A percentile compares a stretch with the other conserved stretches of the same genome.
phyloP scores from a whole-genome alignment of 2,888 invertebrate genomes.

The Bellardia pandia region DNA sequence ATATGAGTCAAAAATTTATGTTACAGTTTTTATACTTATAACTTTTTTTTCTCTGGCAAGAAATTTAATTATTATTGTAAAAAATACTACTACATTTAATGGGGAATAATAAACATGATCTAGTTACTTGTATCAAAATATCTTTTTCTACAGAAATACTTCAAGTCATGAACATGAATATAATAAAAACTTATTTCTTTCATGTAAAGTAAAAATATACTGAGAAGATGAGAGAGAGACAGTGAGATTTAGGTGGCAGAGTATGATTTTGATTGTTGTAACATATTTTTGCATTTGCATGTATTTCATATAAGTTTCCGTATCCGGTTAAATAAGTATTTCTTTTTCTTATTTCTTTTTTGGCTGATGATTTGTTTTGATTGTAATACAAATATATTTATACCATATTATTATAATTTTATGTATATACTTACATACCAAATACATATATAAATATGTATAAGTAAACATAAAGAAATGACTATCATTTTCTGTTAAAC shows the following conservation, averaged over 20 bases:
- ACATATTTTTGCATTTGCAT: constrained; percentile 21
- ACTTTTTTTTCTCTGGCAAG: neutral
- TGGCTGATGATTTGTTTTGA: neutral
- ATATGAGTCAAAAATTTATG: neutral
- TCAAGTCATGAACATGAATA: neutral
- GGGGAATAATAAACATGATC: neutral
- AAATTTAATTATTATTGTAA: constrained; percentile 14
- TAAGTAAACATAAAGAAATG: too few species aligned
- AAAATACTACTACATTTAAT: neutral
- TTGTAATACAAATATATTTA: neutral
- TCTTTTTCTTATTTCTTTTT: neutral
- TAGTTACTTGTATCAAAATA: neutral
- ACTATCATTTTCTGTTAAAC: neutral
- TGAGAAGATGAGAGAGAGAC: neutral
- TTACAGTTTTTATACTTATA: neutral
- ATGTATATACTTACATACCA: neutral
- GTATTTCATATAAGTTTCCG: constrained; percentile 28
- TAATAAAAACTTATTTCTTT: constrained; percentile 1
- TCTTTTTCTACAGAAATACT: neutral
- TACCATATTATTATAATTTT: neutral
- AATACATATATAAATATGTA: too few species aligned
- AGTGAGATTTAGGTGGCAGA: neutral
- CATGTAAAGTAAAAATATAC: neutral
- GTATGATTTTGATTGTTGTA: neutral
- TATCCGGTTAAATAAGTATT: constrained; percentile 39